Evolutionary conservation across 2,113 vertebrate genomes (phyloP), one percentile per base, ranked within the genome.

Genomic region (Sylvilagus bachmani): DNA sequence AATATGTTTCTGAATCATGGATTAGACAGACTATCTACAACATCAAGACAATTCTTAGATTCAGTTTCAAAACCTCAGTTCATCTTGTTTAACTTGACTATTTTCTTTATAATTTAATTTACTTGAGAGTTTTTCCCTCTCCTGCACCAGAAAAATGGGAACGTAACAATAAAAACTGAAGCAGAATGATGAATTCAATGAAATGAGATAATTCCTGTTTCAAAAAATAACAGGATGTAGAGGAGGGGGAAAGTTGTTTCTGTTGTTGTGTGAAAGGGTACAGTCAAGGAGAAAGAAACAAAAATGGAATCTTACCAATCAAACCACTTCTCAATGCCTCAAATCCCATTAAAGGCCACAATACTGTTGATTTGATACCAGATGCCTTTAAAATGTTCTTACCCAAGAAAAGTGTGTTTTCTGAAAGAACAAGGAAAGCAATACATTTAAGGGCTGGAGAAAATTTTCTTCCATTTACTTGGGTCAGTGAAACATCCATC

Each of bases 341-440:
- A 66, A 83, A 96, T 94, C 94, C 29, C 94, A 33, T 85, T 92
- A 74, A 96, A 97, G 71, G 31, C 58, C 90, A 96, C 90, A 97
- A 53, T 66, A 89, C 79, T 86, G 55, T 84, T 95, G 92, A 75
- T 77, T 97, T 83, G 80, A 85, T 96, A 85, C 80, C 93, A 95
- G 94, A 97, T 38, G 9, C 73, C 80, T 91, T 90, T 75, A 80
- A 91, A 96, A 97, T 87, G 0, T 94, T 91, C 93, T 85, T 38
- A 96, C 10, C 19, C 53, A 95, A 96, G 86, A 94, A 97, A 96
- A 95, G 70, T 61, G 62, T 17, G 24, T 78, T 97, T 97, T 84
- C 70, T 89, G 25, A 91, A 93, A 96, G 93, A 97, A 95, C 5
- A 94, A 93, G 90, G 61, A 94, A 88, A 97, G 91, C 91, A 95